These are phyloP conservation scores for Malurus splendens DNA, from an alignment of 2,797 vertebrate species.

Conservation along the genomic window DNA sequence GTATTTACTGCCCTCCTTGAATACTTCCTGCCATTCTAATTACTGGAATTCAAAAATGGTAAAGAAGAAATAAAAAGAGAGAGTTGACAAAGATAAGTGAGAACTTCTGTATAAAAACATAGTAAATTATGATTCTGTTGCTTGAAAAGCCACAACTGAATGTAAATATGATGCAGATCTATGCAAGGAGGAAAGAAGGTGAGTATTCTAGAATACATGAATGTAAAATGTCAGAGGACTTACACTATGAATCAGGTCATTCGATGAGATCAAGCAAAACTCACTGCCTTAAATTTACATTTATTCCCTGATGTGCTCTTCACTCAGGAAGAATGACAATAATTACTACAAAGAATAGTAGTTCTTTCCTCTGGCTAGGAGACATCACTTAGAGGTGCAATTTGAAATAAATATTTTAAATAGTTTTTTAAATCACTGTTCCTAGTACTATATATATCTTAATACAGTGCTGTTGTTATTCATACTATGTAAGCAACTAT, in stretches of 20 bases:
- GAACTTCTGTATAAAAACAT: background rate
- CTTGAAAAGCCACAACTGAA: background rate
- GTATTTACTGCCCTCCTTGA: background rate
- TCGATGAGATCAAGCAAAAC: background rate
- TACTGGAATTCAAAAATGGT: background rate
- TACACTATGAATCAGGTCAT: background rate
- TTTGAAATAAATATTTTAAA: background rate
- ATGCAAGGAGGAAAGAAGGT: background rate
- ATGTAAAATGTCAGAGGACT: background rate
- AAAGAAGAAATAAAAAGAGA: background rate
- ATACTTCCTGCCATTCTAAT: background rate
- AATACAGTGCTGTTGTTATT: background rate
- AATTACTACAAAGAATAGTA: background rate
- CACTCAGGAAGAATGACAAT: background rate
- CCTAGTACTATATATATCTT: background rate
- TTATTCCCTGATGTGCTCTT: background rate
- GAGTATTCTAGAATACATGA: background rate
- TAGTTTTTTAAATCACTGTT: background rate
- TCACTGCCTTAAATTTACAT: background rate
- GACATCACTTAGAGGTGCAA: background rate
- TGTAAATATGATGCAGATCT: background rate
- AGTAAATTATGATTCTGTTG: background rate
- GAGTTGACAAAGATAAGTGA: background rate
- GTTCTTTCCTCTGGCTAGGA: background rate
- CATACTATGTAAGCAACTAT: too few species aligned